Conservation (phyloP, 2,888 invertebrate species). For the Itoplectis maculator region DNA sequence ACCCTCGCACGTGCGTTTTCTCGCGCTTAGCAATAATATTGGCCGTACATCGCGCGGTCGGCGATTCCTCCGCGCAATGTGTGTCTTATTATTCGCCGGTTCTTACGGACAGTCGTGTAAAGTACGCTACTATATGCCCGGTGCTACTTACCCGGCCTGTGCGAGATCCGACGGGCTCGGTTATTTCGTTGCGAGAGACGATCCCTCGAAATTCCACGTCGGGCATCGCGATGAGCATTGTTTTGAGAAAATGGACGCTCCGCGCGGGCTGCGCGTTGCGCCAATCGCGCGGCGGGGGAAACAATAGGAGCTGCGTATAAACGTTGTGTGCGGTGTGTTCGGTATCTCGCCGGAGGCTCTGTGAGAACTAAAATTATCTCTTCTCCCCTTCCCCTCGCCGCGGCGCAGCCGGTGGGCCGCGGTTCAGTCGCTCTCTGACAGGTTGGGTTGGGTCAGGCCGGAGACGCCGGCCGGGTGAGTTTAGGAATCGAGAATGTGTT, state of each 20-base stretch:
- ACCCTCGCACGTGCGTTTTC: constrained; percentile 60
- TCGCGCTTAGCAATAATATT: constrained; percentile 58
- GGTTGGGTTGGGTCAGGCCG: too few relatives aligned
- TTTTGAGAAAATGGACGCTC: constrained; percentile 36
- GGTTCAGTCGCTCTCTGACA: too few relatives aligned
- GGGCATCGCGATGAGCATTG: constrained; percentile 61
- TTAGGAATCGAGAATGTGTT: too few relatives aligned
- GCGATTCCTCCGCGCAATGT: constrained; percentile 54
- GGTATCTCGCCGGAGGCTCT: too few relatives aligned
- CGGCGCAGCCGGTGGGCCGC: too few relatives aligned
- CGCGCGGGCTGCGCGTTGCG: not conserved
- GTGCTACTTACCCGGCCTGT: too few relatives aligned
- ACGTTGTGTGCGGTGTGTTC: too few relatives aligned
- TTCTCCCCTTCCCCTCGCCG: too few relatives aligned
- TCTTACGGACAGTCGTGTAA: constrained; percentile 53
- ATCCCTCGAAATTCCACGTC: constrained; percentile 62
- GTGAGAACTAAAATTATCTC: too few relatives aligned
- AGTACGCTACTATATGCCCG: constrained; percentile 38
- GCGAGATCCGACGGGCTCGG: constrained; percentile 53
- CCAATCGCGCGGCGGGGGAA: not conserved
- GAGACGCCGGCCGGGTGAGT: too few relatives aligned
- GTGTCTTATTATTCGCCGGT: constrained; percentile 32
- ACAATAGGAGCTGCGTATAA: constrained; percentile 25
- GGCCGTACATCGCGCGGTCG: constrained; percentile 26
- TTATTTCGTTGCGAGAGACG: constrained; percentile 48